A percentile compares a stretch with the other conserved stretches of the same genome.
Evolutionary conservation across 1,140 invertebrate genomes (phyloP).

Genomic region (Ectropis grisescens): DNA sequence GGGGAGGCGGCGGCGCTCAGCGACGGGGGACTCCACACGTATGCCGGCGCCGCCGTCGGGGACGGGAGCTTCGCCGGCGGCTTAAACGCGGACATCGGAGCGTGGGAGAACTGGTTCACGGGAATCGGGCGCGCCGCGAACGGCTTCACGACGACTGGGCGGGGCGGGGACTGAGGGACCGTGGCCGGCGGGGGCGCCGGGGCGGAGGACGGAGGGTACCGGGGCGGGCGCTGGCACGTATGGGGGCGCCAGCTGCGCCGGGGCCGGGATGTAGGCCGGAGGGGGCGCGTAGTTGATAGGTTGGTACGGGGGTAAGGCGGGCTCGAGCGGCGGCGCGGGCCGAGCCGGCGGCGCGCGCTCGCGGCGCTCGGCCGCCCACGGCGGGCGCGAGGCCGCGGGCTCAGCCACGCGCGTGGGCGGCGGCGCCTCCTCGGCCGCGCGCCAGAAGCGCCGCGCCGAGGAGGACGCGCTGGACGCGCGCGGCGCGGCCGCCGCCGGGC

Average conservation of each 20-base stretch:
- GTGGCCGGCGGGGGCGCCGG: conserved; percentile 37
- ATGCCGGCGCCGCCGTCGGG: conserved; percentile 33
- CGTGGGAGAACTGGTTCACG: conserved; percentile 79
- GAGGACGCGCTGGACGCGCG: conserved; percentile 53
- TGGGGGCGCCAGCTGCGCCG: conserved; percentile 44
- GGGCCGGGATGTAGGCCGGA: background rate
- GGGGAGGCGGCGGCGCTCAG: conserved; percentile 36
- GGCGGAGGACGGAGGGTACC: conserved; percentile 3
- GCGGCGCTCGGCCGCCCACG: conserved; percentile 43
- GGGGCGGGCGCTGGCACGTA: conserved; percentile 35
- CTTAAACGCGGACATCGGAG: conserved; percentile 79
- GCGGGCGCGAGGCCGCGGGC: conserved; percentile 36
- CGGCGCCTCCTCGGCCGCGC: conserved; percentile 48
- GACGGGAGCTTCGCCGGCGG: conserved; percentile 68
- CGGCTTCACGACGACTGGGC: conserved; percentile 40
- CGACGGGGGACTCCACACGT: conserved; percentile 64
- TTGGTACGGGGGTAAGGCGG: background rate
- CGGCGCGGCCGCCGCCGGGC: conserved; percentile 20
- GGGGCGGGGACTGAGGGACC: conserved; percentile 51
- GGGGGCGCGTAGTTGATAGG: background rate
- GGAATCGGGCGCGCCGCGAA: conserved; percentile 71
- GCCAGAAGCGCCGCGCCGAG: conserved; percentile 72
- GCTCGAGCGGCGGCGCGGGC: conserved; percentile 1
- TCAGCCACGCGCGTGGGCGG: conserved; percentile 17
- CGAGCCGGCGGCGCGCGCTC: conserved; percentile 26